phyloP scores from a whole-genome alignment of 2,888 invertebrate species.

The Exocentrus adspersus region DNA sequence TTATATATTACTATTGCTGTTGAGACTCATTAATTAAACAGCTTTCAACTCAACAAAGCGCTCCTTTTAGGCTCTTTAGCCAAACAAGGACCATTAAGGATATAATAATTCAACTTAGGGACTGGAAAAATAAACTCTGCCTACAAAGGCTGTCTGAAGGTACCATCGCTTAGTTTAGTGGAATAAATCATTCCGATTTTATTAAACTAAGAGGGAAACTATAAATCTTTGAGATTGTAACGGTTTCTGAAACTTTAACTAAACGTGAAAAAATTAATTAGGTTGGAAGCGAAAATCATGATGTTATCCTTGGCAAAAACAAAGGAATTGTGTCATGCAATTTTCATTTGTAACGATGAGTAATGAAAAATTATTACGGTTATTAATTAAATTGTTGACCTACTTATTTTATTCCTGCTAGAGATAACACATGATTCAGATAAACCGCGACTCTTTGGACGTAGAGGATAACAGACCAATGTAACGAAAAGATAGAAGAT shows the following conservation, averaged over 20 bases:
- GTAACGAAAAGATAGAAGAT: too few species aligned
- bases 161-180: neutral
- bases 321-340: too few species aligned
- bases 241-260: neutral
- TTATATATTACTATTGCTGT: neutral
- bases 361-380: too few species aligned
- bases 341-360: too few species aligned
- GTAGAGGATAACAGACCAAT: too few species aligned
- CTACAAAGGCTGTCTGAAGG: neutral
- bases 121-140: neutral
- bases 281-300: too few species aligned
- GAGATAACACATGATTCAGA: too few species aligned
- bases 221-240: neutral
- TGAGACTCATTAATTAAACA: neutral
- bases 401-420: too few species aligned
- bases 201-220: neutral
- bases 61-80: conserved; percentile 3
- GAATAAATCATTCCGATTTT: neutral
- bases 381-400: too few species aligned
- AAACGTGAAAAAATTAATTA: too few species aligned
- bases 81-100: conserved; percentile 3
- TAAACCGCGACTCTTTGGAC: too few species aligned
- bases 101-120: neutral
- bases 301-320: too few species aligned
- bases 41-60: neutral